Evolutionary conservation across 2,797 vertebrate genomes (phyloP).

Genomic region (Vireo griseus): DNA sequence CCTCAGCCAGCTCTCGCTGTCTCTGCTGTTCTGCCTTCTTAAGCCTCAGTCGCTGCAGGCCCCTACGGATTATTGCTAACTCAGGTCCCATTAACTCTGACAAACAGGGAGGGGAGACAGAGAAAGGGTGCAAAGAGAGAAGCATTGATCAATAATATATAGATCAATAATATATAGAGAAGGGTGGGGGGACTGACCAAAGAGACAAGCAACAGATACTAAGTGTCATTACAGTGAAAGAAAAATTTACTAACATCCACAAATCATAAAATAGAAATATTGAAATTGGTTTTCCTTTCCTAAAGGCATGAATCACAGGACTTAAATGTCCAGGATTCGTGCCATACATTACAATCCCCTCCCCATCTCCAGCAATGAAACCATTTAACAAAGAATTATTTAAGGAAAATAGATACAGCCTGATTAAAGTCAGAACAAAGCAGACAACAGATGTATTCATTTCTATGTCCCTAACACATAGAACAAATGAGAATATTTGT

Average conservation of each 20-base stretch:
- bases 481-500: not conserved
- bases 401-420: not conserved
- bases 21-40: constrained; percentile 91
- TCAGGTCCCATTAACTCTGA: constrained; percentile 90
- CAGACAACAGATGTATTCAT: not conserved
- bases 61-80: constrained; percentile 98
- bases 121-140: constrained; percentile 64
- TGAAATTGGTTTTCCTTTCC: not conserved
- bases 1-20: constrained; percentile 81
- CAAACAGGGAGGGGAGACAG: constrained; percentile 51
- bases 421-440: not conserved
- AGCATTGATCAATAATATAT: constrained; percentile 48
- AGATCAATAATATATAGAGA: not conserved
- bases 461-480: not conserved
- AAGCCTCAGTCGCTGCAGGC: constrained; percentile 91
- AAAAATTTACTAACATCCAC: not conserved
- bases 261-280: not conserved
- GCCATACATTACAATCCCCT: not conserved
- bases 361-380: not conserved
- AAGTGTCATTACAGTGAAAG: not conserved
- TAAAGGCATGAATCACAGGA: not conserved
- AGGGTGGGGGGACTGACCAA: not conserved
- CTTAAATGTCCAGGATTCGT: not conserved
- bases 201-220: constrained; percentile 4
- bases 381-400: not conserved